A percentile compares a stretch with the other conserved stretches of the same genome.
phyloP scores from a whole-genome alignment of 2,113 vertebrate genomes.

The Perognathus longimembris region DNA sequence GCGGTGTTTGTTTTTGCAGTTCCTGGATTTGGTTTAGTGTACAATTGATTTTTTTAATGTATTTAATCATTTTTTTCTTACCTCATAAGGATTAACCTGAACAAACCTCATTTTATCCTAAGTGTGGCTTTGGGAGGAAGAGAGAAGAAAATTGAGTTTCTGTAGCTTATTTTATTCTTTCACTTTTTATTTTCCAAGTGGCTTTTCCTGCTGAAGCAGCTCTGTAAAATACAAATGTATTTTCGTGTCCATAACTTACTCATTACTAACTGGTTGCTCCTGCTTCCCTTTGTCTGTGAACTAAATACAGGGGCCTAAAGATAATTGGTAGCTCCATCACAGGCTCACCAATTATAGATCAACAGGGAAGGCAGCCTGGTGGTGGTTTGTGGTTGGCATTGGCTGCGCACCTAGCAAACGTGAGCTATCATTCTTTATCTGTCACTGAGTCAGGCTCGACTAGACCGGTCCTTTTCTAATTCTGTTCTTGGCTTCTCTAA shows the following conservation, averaged over 20 bases:
- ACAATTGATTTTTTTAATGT: constrained; percentile 84
- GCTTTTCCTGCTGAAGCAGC: constrained; percentile 69
- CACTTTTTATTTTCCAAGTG: constrained; percentile 76
- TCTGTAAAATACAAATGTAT: constrained; percentile 66
- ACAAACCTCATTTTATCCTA: constrained; percentile 82
- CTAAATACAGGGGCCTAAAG: constrained; percentile 67
- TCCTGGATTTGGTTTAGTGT: constrained; percentile 83
- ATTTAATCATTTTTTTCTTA: constrained; percentile 83
- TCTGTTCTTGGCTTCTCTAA: not conserved
- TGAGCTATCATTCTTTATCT: not conserved
- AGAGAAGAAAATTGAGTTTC: constrained; percentile 82
- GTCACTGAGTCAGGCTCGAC: not conserved
- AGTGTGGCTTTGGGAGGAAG: constrained; percentile 83
- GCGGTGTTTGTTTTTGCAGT: constrained; percentile 71
- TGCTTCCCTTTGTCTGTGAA: constrained; percentile 75
- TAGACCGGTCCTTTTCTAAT: not conserved
- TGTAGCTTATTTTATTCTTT: constrained; percentile 78
- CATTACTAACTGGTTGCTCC: constrained; percentile 73
- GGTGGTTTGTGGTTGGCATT: constrained; percentile 58
- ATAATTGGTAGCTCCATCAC: constrained; percentile 68
- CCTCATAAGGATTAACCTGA: constrained; percentile 83
- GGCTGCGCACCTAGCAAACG: constrained; percentile 48
- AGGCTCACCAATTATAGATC: constrained; percentile 60
- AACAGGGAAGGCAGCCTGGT: constrained; percentile 50
- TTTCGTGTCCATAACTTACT: constrained; percentile 71